Base-by-base conservation (phyloP, 2,797 vertebrate genomes). In the Orestias chungarensis region DNA sequence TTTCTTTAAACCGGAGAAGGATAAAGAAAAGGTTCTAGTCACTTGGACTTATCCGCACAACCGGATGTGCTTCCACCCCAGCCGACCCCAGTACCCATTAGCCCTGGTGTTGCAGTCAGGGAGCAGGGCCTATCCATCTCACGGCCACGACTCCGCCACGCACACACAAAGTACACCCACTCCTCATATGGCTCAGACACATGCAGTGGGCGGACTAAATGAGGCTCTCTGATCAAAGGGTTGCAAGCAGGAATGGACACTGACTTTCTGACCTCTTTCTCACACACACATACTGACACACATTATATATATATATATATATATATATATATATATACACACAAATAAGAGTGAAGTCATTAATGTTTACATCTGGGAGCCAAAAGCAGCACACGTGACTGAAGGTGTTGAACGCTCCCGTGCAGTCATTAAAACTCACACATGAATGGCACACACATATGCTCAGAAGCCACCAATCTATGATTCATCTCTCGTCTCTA, bases 221-320 rank as follows among this genome's bases (percentile, higher is more conserved):
- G 81, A 77, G 84, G 81, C 74, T 83, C 84, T 90, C 85, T 89
- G 89, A 92, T 90, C 83, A 88, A 82, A 87, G 84, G 78, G 73
- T 83, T 80, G 80, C 70, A 38, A 81, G 85, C 74, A 85, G 85
- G 85, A 84, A 79, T 73, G 82, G 84, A 89, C 78, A 62, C 70
- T 43, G 84, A 84, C 83, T 84, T 82, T 49, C 65, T 91, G 87
- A 88, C 87, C 88, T 44, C 70, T 29, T 66, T 61, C 54, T 66
- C 20, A 38, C 33, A 61, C 68, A 49, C 66, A 74, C 68, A 79
- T 33, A 72, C 52, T 23, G 18, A 10, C 14, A 18, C 4, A 47
- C 20, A 61, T 3, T 27, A 40, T 27, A 46, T 38, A 31, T 9
- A 55, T 27, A 44, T 17, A 44, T 44, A 44, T 44, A 44, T 44